Conservation (phyloP, 1,140 invertebrate species). For the Doryteuthis pealeii region DNA sequence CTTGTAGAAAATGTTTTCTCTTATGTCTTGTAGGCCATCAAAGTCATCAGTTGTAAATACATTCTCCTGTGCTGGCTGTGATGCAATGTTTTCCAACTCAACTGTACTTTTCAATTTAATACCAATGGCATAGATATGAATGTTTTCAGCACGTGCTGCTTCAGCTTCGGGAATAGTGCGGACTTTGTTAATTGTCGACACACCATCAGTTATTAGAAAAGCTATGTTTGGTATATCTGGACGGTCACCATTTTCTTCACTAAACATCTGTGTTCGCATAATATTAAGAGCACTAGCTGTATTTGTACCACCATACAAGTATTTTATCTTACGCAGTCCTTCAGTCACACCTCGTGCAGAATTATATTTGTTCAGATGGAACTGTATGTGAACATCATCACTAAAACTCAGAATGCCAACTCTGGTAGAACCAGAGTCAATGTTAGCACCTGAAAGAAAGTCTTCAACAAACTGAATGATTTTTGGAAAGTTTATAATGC, state of each 20-base stretch:
- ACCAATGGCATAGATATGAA: constrained; percentile 40
- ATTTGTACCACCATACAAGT: constrained; percentile 35
- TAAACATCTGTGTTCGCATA: constrained; percentile 35
- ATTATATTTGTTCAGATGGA: constrained; percentile 29
- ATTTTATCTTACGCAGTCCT: constrained; percentile 30
- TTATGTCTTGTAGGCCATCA: constrained; percentile 18
- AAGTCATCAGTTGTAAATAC: constrained; percentile 19
- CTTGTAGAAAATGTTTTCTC: constrained; percentile 12
- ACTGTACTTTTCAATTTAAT: constrained; percentile 33
- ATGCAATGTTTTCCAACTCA: constrained; percentile 8
- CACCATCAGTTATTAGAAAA: constrained; percentile 40
- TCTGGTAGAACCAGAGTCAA: constrained; percentile 16
- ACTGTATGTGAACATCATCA: constrained; percentile 30
- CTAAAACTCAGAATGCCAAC: constrained; percentile 26
- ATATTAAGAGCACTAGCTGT: constrained; percentile 35
- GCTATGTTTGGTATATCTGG: constrained; percentile 31
- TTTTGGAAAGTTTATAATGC: constrained; percentile 20
- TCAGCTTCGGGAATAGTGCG: constrained; percentile 33
- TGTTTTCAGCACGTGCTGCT: constrained; percentile 16
- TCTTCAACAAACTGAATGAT: constrained; percentile 19
- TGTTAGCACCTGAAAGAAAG: constrained; percentile 14
- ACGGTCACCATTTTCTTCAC: constrained; percentile 30
- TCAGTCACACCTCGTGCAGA: constrained; percentile 23
- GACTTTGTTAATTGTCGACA: constrained; percentile 28
- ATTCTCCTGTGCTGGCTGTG: neutral